These are phyloP conservation scores for Camelus dromedarius DNA, from an alignment of 2,113 vertebrate species.

Conservation along the genomic window DNA sequence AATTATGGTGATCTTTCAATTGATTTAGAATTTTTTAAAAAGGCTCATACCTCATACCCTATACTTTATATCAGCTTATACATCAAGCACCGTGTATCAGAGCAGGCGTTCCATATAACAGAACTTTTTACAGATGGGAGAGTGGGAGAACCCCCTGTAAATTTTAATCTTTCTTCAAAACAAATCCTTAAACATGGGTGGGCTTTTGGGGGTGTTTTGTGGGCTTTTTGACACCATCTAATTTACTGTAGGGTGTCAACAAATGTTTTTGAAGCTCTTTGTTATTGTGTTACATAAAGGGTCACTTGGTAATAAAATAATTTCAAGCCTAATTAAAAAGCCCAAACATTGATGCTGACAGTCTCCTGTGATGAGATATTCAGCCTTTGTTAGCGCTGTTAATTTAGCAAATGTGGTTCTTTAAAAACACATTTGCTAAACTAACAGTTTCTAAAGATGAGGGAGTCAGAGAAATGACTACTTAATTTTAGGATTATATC, in stretches of 20 bases:
- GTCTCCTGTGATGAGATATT: conserved; percentile 64
- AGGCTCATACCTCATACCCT: background rate
- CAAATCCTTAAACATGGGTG: conserved; percentile 17
- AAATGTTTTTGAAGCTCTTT: conserved; percentile 67
- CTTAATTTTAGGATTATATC: background rate
- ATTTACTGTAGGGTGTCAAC: conserved; percentile 34
- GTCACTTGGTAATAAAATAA: conserved; percentile 60
- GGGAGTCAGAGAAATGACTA: conserved; percentile 22
- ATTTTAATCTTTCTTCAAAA: conserved; percentile 20
- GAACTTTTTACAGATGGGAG: conserved; percentile 53
- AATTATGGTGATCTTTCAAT: conserved; percentile 21
- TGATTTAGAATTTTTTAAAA: conserved; percentile 35
- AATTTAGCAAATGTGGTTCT: conserved; percentile 65
- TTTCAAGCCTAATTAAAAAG: conserved; percentile 71
- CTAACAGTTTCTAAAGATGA: conserved; percentile 56
- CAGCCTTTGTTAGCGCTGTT: conserved; percentile 52
- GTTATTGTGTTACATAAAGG: conserved; percentile 58
- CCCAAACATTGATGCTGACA: conserved; percentile 22
- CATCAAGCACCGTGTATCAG: conserved; percentile 12
- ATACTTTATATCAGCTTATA: conserved; percentile 43
- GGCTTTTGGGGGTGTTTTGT: conserved; percentile 21
- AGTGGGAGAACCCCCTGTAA: conserved; percentile 59
- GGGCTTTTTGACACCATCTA: background rate
- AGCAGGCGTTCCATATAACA: conserved; percentile 42
- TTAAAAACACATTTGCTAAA: conserved; percentile 53